Conservation (phyloP, 2,113 vertebrate species). For the Tragulus kanchil region DNA sequence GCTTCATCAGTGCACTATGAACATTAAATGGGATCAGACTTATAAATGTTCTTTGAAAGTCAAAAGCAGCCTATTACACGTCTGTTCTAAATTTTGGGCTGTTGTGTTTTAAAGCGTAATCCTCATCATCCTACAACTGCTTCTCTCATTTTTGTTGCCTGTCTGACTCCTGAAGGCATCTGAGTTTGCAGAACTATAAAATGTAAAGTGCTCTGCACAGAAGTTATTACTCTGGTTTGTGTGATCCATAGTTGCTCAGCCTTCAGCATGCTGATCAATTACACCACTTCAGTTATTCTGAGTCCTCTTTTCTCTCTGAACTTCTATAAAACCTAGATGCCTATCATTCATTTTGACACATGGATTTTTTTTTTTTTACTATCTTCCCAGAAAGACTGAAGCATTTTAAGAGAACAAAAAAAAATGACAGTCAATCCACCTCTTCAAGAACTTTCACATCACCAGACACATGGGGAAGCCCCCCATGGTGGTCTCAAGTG, state of each 20-base stretch:
- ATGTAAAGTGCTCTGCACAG: background rate
- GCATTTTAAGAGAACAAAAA: background rate
- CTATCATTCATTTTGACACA: background rate
- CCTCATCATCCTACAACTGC: background rate
- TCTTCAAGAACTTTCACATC: background rate
- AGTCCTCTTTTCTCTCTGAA: background rate
- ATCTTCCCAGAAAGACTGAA: background rate
- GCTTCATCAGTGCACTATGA: background rate
- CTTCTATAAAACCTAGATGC: background rate
- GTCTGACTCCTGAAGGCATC: background rate
- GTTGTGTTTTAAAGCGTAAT: background rate
- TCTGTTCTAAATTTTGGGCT: slow-evolving; percentile 13
- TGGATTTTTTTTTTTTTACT: background rate
- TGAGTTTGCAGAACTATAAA: background rate
- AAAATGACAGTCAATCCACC: background rate
- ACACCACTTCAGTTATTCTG: background rate
- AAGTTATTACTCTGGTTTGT: background rate
- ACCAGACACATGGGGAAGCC: background rate
- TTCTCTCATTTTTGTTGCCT: background rate
- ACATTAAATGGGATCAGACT: background rate
- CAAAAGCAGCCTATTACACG: background rate
- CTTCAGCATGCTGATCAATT: background rate
- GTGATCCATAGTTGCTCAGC: background rate
- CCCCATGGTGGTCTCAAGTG: background rate
- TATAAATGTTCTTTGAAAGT: background rate